A percentile compares a stretch with the other conserved stretches of the same genome.
Evolutionary conservation across 2,113 vertebrate species (phyloP).

Genomic region (Balaeniceps rex): DNA sequence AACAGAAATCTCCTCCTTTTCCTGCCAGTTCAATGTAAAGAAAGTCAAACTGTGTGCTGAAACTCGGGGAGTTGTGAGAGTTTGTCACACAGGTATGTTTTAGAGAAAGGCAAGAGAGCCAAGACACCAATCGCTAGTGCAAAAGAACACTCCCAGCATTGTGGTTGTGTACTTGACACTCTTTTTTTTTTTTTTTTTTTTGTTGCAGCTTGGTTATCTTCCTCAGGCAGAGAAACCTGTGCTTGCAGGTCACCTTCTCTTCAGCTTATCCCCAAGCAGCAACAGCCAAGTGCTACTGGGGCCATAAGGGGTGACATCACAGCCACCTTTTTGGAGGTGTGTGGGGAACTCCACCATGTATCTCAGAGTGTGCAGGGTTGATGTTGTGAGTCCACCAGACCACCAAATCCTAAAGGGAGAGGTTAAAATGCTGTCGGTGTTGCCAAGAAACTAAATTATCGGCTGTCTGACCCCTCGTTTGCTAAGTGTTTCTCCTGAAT

Average conservation of each 20-base stretch:
- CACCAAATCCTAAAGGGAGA: neutral
- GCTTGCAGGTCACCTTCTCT: neutral
- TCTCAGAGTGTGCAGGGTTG: rapidly evolving
- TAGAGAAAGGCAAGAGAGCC: neutral
- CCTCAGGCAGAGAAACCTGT: neutral
- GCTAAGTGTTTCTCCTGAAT: neutral
- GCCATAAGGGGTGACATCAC: neutral
- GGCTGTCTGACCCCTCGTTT: neutral
- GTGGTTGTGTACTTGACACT: neutral
- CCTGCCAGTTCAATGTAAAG: neutral
- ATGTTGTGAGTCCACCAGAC: neutral
- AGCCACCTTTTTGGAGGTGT: neutral
- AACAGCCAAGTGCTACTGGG: neutral
- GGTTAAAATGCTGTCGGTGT: neutral
- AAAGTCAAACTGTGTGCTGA: neutral
- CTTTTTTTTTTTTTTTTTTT: neutral
- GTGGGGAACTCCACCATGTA: neutral
- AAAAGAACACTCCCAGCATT: neutral
- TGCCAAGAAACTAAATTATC: neutral
- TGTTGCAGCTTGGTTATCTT: neutral
- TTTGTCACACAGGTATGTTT: neutral
- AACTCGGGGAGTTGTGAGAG: neutral
- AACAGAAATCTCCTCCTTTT: neutral
- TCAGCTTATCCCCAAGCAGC: neutral
- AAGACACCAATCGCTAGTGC: neutral